Evolutionary conservation across 2,113 vertebrate genomes (phyloP).

Genomic region (Pteruthius melanotis): DNA sequence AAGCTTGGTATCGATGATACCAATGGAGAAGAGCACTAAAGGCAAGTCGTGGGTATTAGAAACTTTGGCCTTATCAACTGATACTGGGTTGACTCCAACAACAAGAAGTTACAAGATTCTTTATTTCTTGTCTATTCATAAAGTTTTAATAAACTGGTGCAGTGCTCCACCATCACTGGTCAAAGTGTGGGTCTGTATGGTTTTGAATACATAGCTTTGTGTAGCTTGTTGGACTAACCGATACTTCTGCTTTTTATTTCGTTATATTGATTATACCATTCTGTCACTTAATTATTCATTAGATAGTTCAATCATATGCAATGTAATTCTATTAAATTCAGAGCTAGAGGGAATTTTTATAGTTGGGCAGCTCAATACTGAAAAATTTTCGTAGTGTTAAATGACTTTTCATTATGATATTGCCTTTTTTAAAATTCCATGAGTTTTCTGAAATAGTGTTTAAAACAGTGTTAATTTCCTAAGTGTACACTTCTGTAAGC

Average conservation of each 20-base stretch:
- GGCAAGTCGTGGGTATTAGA: neutral
- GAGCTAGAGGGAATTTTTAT: neutral
- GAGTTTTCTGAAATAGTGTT: neutral
- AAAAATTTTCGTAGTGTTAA: neutral
- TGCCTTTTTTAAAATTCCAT: neutral
- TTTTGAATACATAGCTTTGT: neutral
- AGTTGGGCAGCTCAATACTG: neutral
- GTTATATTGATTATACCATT: neutral
- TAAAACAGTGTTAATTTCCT: neutral
- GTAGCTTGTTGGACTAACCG: neutral
- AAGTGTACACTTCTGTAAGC: neutral
- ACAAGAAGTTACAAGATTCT: neutral
- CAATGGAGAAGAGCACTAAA: neutral
- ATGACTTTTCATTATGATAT: neutral
- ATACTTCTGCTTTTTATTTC: neutral
- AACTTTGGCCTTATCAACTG: neutral
- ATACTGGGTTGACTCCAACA: neutral
- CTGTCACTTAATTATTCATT: neutral
- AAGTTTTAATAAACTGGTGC: neutral
- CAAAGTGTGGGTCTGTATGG: neutral
- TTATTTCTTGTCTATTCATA: neutral
- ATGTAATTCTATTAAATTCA: neutral
- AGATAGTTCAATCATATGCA: neutral
- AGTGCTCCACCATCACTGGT: accelerated
- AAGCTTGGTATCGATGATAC: neutral